phyloP scores from a whole-genome alignment of 2,797 vertebrate genomes.

The Premnoplex brunnescens region DNA sequence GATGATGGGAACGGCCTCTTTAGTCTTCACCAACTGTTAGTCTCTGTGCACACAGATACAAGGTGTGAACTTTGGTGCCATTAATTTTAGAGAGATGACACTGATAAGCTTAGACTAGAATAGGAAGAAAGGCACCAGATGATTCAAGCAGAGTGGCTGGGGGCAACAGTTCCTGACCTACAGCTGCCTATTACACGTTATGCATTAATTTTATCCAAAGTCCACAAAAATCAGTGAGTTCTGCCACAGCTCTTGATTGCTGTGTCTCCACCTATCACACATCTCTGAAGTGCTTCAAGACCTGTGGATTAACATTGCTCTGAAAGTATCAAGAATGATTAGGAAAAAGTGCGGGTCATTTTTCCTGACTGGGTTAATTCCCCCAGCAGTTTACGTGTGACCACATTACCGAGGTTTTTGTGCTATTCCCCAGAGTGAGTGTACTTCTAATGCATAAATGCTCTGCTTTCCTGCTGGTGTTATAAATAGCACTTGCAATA shows the following conservation, averaged over 20 bases:
- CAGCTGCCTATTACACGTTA: background rate
- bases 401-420: accelerated
- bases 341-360: background rate
- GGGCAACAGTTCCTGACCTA: background rate
- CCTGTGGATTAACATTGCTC: background rate
- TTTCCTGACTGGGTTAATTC: background rate
- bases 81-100: background rate
- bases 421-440: background rate
- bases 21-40: background rate
- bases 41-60: background rate
- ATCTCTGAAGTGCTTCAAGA: background rate
- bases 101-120: background rate
- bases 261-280: background rate
- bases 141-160: background rate
- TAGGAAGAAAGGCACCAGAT: background rate
- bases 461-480: background rate
- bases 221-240: background rate
- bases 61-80: background rate
- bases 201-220: background rate
- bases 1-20: background rate
- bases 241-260: background rate
- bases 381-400: background rate
- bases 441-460: background rate
- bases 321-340: background rate
- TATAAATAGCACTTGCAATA: background rate